A percentile compares a stretch with the other conserved stretches of the same genome.
phyloP scores from a whole-genome alignment of 2,888 invertebrate genomes.

The Mamestra brassicae region DNA sequence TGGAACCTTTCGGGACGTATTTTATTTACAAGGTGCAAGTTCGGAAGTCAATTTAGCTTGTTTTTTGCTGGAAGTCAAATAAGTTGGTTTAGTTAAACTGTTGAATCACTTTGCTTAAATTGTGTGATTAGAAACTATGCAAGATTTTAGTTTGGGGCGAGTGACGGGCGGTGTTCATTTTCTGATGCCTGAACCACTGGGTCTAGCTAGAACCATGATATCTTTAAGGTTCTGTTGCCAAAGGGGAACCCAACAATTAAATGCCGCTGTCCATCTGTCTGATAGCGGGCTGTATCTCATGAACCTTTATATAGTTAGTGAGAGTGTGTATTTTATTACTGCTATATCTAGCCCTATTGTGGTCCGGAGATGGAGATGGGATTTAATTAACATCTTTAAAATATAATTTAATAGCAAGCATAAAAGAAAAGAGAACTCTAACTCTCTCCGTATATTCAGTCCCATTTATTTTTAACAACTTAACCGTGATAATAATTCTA shows the following conservation, averaged over 20 bases:
- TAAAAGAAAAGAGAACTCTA: background rate
- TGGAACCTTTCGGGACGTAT: constrained; percentile 74
- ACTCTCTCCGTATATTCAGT: background rate
- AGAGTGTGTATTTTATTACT: too few relatives aligned
- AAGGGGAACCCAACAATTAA: too few relatives aligned
- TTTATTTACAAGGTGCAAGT: constrained; percentile 71
- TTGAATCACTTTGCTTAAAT: constrained; percentile 4
- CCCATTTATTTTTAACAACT: constrained; percentile 2
- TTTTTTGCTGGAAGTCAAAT: constrained; percentile 19
- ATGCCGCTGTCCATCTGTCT: too few relatives aligned
- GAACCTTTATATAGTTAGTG: too few relatives aligned
- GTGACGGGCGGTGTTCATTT: background rate
- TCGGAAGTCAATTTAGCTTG: constrained; percentile 40
- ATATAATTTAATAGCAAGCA: background rate
- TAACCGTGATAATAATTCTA: background rate
- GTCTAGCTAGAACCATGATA: background rate
- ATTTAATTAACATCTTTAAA: too few relatives aligned
- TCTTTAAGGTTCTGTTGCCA: too few relatives aligned
- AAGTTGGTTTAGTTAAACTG: constrained; percentile 5
- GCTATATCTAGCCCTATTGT: too few relatives aligned
- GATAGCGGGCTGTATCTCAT: too few relatives aligned
- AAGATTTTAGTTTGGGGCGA: background rate
- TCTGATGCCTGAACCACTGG: background rate
- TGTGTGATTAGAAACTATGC: background rate
- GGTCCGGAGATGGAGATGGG: too few relatives aligned